Base-by-base conservation (phyloP, 2,113 vertebrate species). In the Lycaon pictus region DNA sequence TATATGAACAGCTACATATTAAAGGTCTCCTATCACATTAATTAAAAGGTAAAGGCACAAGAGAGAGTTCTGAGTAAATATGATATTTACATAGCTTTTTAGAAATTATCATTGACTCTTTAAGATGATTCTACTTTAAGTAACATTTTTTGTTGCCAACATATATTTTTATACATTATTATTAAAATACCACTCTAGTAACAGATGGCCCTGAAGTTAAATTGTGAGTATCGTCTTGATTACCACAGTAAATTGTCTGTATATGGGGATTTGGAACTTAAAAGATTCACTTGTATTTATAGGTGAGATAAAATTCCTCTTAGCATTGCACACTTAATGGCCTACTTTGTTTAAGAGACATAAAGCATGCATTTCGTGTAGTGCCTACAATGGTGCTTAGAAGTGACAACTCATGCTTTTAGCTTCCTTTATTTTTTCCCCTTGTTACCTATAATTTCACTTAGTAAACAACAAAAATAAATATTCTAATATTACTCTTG, bases 291-390 rank as follows among this genome's bases (percentile, higher is more conserved):
- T 98, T 93, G 89, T 98, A 98, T 98, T 98, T 99, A 98, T 97
- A 98, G 95, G 65, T 83, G 89, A 99, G 85, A 98, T 98, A 98
- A 98, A 99, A 98, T 86, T 97, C 92, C 95, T 98, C 88, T 99
- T 97, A 98, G 93, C 82, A 93, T 93, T 89, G 76, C 32, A 60
- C 77, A 79, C 20, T 97, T 98, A 98, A 98, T 95, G 55, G 85
- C 80, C 86, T 74, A 96, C 89, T 98, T 98, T 97, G 89, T 98
- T 98, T 97, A 97, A 98, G 98, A 97, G 97, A 93, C 0, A 2
- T 95, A 98, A 98, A 98, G 63, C 87, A 81, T 55, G 4, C 7
- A 2, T 97, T 98, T 97, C 92, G 55, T 95, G 87, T 58, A 69
- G 86, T 93, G 92, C 23, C 94, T 98, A 71, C 93, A 94, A 90